Conservation (phyloP, 2,797 vertebrate species). For the Diceros bicornis region DNA sequence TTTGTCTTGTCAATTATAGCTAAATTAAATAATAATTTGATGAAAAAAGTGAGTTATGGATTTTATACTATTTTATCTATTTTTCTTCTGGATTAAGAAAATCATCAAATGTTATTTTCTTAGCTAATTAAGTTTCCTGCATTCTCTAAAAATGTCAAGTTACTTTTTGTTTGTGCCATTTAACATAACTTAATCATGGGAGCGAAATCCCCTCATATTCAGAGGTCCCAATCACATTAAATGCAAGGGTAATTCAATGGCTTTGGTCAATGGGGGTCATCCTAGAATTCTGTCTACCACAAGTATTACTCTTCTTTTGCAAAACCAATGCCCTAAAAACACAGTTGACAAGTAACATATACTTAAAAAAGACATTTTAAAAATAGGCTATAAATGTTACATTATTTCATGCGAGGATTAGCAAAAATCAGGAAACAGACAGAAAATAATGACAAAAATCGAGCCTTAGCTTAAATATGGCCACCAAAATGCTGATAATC, state of each 20-base stretch:
- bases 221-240: not conserved
- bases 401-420: not conserved
- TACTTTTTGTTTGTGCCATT: not conserved
- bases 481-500: not conserved
- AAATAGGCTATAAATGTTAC: not conserved
- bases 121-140: not conserved
- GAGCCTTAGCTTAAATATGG: not conserved
- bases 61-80: not conserved
- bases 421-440: not conserved
- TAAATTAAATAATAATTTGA: not conserved
- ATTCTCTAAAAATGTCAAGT: not conserved
- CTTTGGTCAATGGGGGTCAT: not conserved
- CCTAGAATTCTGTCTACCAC: not conserved
- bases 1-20: not conserved
- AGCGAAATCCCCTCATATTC: not conserved
- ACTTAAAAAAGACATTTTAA: not conserved
- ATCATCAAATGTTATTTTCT: not conserved
- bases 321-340: not conserved
- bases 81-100: not conserved
- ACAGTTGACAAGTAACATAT: not conserved
- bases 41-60: not conserved
- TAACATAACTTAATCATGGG: not conserved
- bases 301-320: not conserved
- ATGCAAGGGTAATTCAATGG: accelerated
- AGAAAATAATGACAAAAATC: not conserved